These are phyloP conservation scores for Masticophis lateralis DNA, from an alignment of 2,797 vertebrate species.

Conservation along the genomic window DNA sequence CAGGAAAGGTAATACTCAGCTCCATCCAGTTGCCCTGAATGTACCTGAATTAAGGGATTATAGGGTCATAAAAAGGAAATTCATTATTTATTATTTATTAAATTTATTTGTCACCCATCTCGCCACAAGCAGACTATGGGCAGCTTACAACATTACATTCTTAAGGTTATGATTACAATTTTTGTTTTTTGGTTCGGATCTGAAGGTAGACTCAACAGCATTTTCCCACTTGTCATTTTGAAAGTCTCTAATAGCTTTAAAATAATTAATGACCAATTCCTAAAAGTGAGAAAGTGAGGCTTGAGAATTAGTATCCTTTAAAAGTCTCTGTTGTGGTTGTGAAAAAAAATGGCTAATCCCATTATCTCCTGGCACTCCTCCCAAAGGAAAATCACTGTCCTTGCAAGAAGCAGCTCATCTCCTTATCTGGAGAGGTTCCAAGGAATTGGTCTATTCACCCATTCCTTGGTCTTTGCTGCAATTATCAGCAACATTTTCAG, in stretches of 20 bases:
- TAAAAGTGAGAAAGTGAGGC: not conserved
- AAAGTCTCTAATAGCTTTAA: not conserved
- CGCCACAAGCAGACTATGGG: not conserved
- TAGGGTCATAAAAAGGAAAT: not conserved
- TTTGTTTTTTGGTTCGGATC: not conserved
- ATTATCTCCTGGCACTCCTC: not conserved
- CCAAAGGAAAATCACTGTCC: not conserved
- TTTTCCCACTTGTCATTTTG: not conserved
- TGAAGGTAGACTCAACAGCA: not conserved
- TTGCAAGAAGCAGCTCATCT: not conserved
- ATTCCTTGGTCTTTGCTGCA: not conserved
- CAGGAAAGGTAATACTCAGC: not conserved
- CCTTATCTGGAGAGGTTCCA: not conserved
- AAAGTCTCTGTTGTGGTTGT: not conserved
- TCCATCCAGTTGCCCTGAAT: not conserved
- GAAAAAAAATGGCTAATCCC: not conserved
- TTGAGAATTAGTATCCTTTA: not conserved
- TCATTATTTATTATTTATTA: not conserved
- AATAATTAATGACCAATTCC: not conserved
- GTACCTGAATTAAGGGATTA: not conserved
- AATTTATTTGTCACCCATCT: not conserved
- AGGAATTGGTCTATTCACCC: not conserved
- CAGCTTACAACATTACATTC: not conserved
- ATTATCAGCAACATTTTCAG: not conserved
- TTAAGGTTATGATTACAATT: not conserved